These are phyloP conservation scores for Gorsachius goisagi DNA, from an alignment of 2,113 vertebrate species.

Conservation along the genomic window DNA sequence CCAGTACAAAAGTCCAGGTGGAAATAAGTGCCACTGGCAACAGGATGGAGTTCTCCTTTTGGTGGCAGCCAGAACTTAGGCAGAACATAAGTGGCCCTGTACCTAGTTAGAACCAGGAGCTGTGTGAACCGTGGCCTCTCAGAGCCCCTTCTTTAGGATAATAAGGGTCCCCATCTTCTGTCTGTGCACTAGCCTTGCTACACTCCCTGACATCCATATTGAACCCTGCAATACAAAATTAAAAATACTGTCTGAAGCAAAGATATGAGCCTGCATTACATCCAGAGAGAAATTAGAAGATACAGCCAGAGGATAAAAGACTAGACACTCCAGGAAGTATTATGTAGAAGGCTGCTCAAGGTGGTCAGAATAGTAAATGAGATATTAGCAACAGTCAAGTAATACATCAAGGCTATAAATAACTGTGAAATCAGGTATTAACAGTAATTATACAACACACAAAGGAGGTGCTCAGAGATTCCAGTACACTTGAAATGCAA, in stretches of 20 bases:
- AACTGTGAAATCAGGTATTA: conserved; percentile 46
- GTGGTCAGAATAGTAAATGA: conserved; percentile 41
- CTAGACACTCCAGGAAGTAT: background rate
- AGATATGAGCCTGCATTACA: background rate
- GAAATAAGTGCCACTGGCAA: background rate
- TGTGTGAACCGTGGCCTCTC: background rate
- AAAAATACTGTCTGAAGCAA: background rate
- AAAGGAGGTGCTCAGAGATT: background rate
- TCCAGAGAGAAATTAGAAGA: background rate
- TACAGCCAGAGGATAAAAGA: background rate
- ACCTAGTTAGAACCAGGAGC: background rate
- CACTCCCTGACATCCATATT: background rate
- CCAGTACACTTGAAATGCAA: conserved; percentile 10
- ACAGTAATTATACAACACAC: background rate
- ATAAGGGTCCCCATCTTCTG: background rate
- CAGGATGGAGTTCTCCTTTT: background rate
- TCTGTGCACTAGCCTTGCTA: background rate
- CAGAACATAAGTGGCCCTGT: background rate
- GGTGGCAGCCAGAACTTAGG: background rate
- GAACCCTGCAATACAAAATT: background rate
- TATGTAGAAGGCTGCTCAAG: background rate
- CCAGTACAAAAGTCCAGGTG: background rate
- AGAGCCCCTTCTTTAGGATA: background rate
- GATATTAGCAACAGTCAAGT: conserved; percentile 3
- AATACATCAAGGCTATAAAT: conserved; percentile 37